Evolutionary conservation across 2,113 vertebrate genomes (phyloP).

Genomic region (Urocynchramus pylzowi): DNA sequence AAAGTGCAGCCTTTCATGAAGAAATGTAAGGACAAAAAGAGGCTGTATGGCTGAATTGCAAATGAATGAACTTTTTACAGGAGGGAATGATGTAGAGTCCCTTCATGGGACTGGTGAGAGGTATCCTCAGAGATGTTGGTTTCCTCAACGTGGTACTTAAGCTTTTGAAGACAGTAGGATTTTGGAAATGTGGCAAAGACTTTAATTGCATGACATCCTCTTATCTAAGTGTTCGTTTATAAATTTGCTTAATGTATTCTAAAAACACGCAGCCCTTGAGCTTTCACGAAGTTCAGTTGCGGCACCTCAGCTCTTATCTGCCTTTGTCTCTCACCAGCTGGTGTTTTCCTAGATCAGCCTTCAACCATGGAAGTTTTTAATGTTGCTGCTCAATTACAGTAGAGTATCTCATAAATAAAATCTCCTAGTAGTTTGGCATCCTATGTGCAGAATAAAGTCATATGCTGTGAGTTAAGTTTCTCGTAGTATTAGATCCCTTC

Average conservation of each 20-base stretch:
- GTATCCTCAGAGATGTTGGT: neutral
- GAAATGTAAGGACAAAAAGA: neutral
- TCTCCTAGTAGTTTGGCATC: neutral
- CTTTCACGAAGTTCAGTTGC: neutral
- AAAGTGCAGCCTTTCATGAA: neutral
- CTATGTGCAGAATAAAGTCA: neutral
- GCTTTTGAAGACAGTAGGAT: neutral
- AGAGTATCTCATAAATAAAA: neutral
- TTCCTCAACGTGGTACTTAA: neutral
- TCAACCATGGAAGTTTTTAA: neutral
- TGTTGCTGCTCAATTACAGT: neutral
- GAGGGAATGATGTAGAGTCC: neutral
- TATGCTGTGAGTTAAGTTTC: neutral
- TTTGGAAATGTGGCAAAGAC: neutral
- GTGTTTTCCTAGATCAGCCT: neutral
- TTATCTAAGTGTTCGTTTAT: neutral
- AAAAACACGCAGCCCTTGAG: neutral
- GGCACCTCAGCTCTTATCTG: neutral
- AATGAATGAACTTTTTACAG: neutral
- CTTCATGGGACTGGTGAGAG: neutral
- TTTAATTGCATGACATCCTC: neutral
- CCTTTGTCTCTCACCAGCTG: neutral
- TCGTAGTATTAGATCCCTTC: neutral
- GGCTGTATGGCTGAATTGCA: neutral
- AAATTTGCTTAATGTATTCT: neutral